Base-by-base conservation (phyloP, 1,140 invertebrate species). In the Nymphalis io region DNA sequence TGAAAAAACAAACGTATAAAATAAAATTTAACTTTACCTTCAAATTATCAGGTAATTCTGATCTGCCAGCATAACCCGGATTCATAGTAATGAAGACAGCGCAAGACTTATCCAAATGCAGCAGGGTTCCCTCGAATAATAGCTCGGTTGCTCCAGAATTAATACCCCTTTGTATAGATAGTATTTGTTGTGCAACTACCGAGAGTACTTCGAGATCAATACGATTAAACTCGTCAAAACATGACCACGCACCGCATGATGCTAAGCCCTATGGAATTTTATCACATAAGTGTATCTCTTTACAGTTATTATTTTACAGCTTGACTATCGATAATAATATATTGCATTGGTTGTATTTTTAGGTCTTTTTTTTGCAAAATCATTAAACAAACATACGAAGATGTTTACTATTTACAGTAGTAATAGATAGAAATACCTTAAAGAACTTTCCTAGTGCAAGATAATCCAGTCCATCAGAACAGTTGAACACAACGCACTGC, bases 81-180 rank as follows among this genome's bases (percentile, higher is more conserved):
- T 98, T 98, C 98, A 99, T 99, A 6, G 98, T 99, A 67, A 99
- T 98, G 79, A 99, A 99, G 5, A 98, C 96, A 3, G 97, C 96
- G 86, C 98, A 99, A 1, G 96, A 96, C n/a, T 96, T 96, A 89
- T 99, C 96, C 46, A 99, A 88, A 13, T 93, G 95, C 8, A 99
- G 88, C 68, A 97, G 94, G 0, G 97, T 98, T 18, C 97, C 98
- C 91, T 99, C 98, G 91, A 99, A 98, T 6, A 97, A 73, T 13
- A 99, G 84, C 13, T 93, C 95, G 10, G 94, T 93, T 27, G 94
- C 87, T 0, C 95, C 95, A 1, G 96, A 94, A 76, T 96, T 95
- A 63, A 99, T 97, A 39, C 94, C 95, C 23, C 95, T 91, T 82
- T 96, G 95, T 66, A 96, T 96, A 20, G 95, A 96, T 27, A 96